These are phyloP conservation scores for Oxycera nigricornis DNA, from an alignment of 2,888 invertebrate genomes.

Conservation along the genomic window DNA sequence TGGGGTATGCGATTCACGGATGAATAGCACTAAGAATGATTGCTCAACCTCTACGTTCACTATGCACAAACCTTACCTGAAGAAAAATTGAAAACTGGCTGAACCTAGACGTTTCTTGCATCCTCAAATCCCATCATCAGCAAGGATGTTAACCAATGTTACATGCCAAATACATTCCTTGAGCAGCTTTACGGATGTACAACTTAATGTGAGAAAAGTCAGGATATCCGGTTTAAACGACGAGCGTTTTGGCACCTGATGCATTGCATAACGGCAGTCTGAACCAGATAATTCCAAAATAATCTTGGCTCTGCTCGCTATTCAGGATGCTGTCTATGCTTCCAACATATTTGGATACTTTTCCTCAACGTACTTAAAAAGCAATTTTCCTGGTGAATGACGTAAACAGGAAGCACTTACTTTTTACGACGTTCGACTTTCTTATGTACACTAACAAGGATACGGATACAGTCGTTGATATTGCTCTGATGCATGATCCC, in stretches of 20 bases:
- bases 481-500: too few species aligned
- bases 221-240: slow-evolving; percentile 10
- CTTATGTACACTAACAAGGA: too few species aligned
- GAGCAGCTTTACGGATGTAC: neutral
- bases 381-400: slow-evolving; percentile 30
- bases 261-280: neutral
- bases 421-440: neutral
- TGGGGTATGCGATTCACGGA: too few species aligned
- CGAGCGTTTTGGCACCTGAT: slow-evolving; percentile 28
- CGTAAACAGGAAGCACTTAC: slow-evolving; percentile 16
- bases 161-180: neutral
- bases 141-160: neutral
- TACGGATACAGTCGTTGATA: too few species aligned
- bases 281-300: neutral
- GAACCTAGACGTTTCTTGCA: neutral
- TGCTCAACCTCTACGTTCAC: too few species aligned
- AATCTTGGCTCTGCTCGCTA: slow-evolving; percentile 12
- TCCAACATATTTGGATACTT: neutral
- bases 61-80: too few species aligned
- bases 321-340: neutral
- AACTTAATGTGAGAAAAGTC: slow-evolving; percentile 19
- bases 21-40: too few species aligned
- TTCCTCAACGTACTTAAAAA: slow-evolving; percentile 14
- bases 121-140: neutral
- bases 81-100: too few species aligned